phyloP scores from a whole-genome alignment of 2,113 vertebrate species.

The Phalacrocorax brasilianus region DNA sequence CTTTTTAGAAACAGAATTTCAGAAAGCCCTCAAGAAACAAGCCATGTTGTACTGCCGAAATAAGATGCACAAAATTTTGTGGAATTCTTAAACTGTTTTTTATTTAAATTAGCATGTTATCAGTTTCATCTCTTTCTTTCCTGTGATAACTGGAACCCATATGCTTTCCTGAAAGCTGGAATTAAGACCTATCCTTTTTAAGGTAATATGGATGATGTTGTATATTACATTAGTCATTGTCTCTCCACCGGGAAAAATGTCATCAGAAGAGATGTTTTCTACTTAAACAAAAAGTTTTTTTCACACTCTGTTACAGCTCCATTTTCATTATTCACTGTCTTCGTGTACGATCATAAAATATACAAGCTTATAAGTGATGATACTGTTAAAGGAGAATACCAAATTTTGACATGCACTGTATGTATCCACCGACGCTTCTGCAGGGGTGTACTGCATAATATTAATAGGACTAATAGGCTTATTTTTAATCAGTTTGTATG shows the following conservation, averaged over 20 bases:
- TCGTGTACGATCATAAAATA: not conserved
- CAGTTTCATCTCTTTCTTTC: not conserved
- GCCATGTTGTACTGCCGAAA: not conserved
- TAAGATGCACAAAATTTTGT: not conserved
- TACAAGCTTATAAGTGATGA: not conserved
- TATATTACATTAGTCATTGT: not conserved
- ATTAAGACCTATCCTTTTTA: not conserved
- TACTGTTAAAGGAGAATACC: not conserved
- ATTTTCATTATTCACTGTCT: not conserved
- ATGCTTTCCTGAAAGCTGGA: not conserved
- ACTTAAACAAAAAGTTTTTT: not conserved
- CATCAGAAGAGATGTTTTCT: not conserved
- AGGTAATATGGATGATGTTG: not conserved
- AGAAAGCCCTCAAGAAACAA: not conserved
- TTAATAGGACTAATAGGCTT: not conserved
- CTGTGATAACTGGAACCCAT: not conserved
- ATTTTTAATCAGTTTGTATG: not conserved
- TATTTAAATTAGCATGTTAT: not conserved
- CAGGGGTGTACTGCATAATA: not conserved
- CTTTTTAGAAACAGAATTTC: not conserved
- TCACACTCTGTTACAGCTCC: not conserved
- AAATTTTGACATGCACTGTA: not conserved
- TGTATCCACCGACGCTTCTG: rapidly evolving
- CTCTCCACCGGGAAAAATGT: not conserved
- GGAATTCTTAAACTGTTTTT: not conserved